These are phyloP conservation scores for Centropyge bicolor DNA, from an alignment of 2,797 vertebrate species.

Conservation along the genomic window DNA sequence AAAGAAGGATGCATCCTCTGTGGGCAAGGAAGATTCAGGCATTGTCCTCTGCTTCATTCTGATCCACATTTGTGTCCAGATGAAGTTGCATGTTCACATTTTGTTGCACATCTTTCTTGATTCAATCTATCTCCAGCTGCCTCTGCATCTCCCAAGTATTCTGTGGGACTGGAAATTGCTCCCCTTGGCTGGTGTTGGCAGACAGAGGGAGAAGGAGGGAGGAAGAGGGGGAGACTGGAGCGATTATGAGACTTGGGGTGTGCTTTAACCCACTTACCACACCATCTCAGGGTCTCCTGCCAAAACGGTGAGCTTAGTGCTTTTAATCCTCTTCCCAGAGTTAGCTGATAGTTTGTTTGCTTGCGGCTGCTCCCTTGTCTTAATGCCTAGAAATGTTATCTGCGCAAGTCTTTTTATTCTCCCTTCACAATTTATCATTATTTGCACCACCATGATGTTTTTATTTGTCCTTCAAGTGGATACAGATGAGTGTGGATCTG, in stretches of 20 bases:
- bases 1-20: slow-evolving; percentile 29
- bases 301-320: slow-evolving; percentile 82
- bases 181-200: slow-evolving; percentile 65
- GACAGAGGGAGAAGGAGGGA: slow-evolving; percentile 40
- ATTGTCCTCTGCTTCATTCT: slow-evolving; percentile 17
- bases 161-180: slow-evolving; percentile 56
- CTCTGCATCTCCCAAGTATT: slow-evolving; percentile 46
- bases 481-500: slow-evolving; percentile 24
- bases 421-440: slow-evolving; percentile 38
- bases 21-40: background rate
- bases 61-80: slow-evolving; percentile 13
- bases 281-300: slow-evolving; percentile 80
- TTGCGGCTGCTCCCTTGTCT: slow-evolving; percentile 64
- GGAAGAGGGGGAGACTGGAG: slow-evolving; percentile 50
- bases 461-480: slow-evolving; percentile 39
- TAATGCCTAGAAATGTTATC: slow-evolving; percentile 54
- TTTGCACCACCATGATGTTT: slow-evolving; percentile 32
- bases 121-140: slow-evolving; percentile 34
- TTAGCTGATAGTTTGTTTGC: slow-evolving; percentile 70
- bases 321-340: slow-evolving; percentile 81
- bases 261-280: slow-evolving; percentile 87
- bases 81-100: slow-evolving; percentile 34
- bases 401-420: slow-evolving; percentile 31
- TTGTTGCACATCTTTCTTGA: slow-evolving; percentile 31
- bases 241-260: slow-evolving; percentile 82